These are phyloP conservation scores for Sinohyriopsis cumingii DNA, from an alignment of 2,888 invertebrate genomes.

Conservation along the genomic window DNA sequence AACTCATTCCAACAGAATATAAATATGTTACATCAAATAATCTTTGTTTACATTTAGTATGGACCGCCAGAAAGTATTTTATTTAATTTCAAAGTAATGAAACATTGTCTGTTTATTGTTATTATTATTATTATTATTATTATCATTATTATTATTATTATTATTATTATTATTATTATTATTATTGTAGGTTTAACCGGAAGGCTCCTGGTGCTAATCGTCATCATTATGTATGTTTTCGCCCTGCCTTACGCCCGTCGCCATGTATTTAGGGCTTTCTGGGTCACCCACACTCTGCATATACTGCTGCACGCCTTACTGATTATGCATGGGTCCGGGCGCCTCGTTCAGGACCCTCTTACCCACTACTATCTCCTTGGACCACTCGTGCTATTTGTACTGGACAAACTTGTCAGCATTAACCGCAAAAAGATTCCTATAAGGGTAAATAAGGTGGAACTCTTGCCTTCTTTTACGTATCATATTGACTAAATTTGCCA, in stretches of 20 bases:
- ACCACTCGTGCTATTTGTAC: constrained; percentile 75
- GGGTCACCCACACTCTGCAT: constrained; percentile 77
- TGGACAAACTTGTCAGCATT: constrained; percentile 76
- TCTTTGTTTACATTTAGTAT: no score
- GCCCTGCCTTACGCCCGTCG: constrained; percentile 75
- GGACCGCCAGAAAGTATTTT: no score
- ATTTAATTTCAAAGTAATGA: no score
- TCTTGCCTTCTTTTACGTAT: constrained; percentile 76
- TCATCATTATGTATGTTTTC: constrained; percentile 76
- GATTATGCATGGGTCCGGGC: constrained; percentile 77
- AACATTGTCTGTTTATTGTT: no score
- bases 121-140: no score
- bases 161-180: background rate
- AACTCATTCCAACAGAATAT: no score
- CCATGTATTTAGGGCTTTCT: constrained; percentile 77
- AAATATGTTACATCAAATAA: no score
- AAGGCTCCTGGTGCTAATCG: constrained; percentile 74
- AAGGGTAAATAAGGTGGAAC: constrained; percentile 75
- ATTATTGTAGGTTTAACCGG: constrained; percentile 75
- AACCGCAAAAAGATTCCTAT: constrained; percentile 77
- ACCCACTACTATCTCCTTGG: constrained; percentile 77
- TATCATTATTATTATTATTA: no score
- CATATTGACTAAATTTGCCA: no score
- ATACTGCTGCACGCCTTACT: constrained; percentile 76
- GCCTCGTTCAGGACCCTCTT: constrained; percentile 76